phyloP scores from a whole-genome alignment of 2,113 vertebrate genomes.

The Alosa alosa region DNA sequence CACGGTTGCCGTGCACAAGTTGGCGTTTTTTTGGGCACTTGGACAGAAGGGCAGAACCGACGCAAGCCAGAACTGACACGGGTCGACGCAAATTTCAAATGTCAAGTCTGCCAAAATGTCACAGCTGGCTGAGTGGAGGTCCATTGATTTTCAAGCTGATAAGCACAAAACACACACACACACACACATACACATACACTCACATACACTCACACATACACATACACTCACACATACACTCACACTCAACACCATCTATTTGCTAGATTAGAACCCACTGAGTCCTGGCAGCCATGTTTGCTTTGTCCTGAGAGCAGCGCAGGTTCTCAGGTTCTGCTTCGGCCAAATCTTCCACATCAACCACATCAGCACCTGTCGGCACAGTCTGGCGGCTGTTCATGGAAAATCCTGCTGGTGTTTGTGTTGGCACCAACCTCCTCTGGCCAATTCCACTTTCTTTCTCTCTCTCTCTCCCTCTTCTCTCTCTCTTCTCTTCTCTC shows the following conservation, averaged over 20 bases:
- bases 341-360: not conserved
- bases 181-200: not conserved
- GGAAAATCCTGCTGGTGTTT: not conserved
- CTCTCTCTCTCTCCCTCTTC: no score
- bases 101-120: conserved; percentile 10
- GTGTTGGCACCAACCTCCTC: no score
- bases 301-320: no score
- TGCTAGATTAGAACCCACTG: no score
- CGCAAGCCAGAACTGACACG: not conserved
- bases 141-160: not conserved
- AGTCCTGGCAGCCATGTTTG: no score
- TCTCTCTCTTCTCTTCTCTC: not conserved
- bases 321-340: no score
- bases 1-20: not conserved
- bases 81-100: not conserved
- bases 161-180: not conserved
- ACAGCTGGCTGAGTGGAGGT: not conserved
- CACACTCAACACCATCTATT: no score
- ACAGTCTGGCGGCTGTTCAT: not conserved
- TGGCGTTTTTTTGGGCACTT: not conserved
- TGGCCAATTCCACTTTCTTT: no score
- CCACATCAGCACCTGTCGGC: not conserved
- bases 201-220: not conserved
- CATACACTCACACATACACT: no score
- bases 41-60: conserved; percentile 25